Percentiles rank a stretch among this genome's conserved stretches.
phyloP scores from a whole-genome alignment of 2,888 invertebrate species.

The Oeneis ivallda region DNA sequence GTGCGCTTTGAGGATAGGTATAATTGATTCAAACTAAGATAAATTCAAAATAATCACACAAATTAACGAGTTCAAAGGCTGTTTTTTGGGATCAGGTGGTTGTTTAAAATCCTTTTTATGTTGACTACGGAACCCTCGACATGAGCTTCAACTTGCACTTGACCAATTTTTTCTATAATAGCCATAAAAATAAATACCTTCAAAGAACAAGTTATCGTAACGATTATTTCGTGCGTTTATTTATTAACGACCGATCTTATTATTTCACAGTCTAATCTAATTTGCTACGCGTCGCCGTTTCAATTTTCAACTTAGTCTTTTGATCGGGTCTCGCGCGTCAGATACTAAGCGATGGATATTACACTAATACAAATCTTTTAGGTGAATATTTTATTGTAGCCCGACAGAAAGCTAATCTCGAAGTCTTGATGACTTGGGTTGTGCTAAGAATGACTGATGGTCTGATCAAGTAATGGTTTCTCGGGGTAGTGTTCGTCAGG shows the following conservation, averaged over 20 bases:
- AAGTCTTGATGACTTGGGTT: too few relatives aligned
- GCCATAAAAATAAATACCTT: slow-evolving; percentile 27
- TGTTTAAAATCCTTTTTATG: not conserved
- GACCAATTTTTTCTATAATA: slow-evolving; percentile 8
- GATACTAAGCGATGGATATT: too few relatives aligned
- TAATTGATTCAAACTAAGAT: not conserved
- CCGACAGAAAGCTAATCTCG: too few relatives aligned
- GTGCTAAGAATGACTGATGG: not conserved
- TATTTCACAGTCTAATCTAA: slow-evolving; percentile 74
- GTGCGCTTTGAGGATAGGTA: too few relatives aligned
- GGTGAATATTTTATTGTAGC: not conserved
- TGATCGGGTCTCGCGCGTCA: not conserved
- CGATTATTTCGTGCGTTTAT: slow-evolving; percentile 50
- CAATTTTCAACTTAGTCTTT: slow-evolving; percentile 28
- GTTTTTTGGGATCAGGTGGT: too few relatives aligned
- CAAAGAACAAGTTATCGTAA: slow-evolving; percentile 34
- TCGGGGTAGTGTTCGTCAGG: not conserved
- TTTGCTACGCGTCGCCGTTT: slow-evolving; percentile 58
- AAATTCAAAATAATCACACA: not conserved
- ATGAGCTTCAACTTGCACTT: not conserved
- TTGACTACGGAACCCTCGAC: not conserved
- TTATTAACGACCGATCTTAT: slow-evolving; percentile 58
- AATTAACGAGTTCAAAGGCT: not conserved
- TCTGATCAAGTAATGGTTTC: not conserved
- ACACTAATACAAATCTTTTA: not conserved